Conservation (phyloP, 2,797 vertebrate species). For the Phoebastria nigripes region DNA sequence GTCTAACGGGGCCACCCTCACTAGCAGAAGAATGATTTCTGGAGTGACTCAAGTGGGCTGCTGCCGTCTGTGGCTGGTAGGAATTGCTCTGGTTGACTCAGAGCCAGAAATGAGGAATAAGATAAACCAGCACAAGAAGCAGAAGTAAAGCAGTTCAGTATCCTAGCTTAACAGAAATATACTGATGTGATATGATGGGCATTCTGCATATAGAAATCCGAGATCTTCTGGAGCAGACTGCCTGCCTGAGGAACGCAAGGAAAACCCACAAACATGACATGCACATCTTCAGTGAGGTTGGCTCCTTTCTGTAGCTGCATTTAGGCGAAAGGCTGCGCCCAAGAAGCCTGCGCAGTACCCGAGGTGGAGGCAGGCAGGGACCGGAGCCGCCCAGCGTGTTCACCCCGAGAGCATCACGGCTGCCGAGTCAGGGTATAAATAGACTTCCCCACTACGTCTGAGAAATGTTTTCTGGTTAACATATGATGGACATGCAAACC, state of each 20-base stretch:
- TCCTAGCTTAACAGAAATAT: background rate
- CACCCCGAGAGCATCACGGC: background rate
- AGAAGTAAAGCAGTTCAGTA: background rate
- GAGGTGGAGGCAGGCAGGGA: background rate
- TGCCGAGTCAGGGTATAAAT: background rate
- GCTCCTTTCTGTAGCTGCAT: background rate
- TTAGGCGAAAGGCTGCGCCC: background rate
- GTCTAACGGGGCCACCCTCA: background rate
- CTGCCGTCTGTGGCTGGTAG: background rate
- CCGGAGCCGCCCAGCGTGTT: rapidly evolving
- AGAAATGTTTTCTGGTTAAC: background rate
- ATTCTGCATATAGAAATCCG: background rate
- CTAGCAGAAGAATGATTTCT: background rate
- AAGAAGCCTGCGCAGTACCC: background rate
- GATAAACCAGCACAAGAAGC: background rate
- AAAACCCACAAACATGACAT: background rate
- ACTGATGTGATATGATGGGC: rapidly evolving
- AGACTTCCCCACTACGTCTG: no score
- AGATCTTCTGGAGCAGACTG: background rate
- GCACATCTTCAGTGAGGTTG: rapidly evolving
- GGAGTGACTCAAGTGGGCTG: background rate
- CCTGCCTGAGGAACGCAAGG: background rate
- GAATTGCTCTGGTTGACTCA: background rate
- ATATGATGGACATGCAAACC: rapidly evolving
- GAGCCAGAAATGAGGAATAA: background rate